Base-by-base conservation (phyloP, 2,888 invertebrate genomes). In the Ametastegia equiseti region DNA sequence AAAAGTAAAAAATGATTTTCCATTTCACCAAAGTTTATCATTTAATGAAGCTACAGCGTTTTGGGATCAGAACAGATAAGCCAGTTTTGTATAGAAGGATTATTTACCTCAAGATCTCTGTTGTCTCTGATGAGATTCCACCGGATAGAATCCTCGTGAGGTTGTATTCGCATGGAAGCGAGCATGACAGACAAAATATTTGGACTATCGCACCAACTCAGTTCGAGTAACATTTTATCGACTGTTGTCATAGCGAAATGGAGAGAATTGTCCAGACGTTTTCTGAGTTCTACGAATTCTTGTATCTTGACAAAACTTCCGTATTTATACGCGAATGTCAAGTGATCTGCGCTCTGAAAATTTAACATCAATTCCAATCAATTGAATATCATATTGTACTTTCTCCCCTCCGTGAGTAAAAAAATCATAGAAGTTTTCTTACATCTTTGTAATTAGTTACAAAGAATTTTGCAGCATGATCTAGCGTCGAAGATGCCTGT, bases 271-370 rank as follows among this genome's bases (percentile, higher is more conserved):
- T 96, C 95, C 82, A 98, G 92, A 73, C 96, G 94, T 86, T 96
- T 95, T 86, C 96, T 94, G 91, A 98, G 97, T 88, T 96, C 95
- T 88, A 97, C 95, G 90, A 99, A 96, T 92, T 98, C 98, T 86
- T 96, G 95, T 85, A 98, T 94, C 94, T 98, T 98, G 85, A 96
- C 95, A 93, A 98, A 98, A 65, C 98, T 98, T 13, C 98, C 98
- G 92, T 96, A 98, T 90, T 98, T 98, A 93, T 98, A 98, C 9
- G 97, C 97, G 88, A 97, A 95, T 36, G 98, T 97, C 80, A 98
- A 94, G 91, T 98, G 97, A 91, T 98, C 98, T 71, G 97, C 95
- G 88, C 97, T 97, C 97, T 97, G 93, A 75, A 91, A 89, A 19
- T 50, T 78, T 2, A 78, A 9, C 39, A 1, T 4, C 15, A 65